Percentiles rank a stretch among this genome's conserved stretches.
Conservation (phyloP, 2,888 invertebrate species). For the Piscicola geometra region DNA sequence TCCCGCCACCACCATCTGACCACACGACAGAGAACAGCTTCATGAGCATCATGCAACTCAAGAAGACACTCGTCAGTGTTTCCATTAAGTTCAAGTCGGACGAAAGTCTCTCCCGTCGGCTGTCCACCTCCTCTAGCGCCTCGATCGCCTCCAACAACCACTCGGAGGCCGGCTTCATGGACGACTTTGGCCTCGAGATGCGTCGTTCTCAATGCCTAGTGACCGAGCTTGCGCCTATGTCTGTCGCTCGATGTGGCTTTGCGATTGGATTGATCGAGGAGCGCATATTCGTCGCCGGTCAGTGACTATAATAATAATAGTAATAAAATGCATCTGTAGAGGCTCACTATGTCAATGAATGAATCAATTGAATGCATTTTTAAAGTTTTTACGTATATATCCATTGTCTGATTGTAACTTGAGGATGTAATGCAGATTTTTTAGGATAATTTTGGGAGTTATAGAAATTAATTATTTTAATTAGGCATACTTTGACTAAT, state of each 20-base stretch:
- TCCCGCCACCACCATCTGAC: neutral
- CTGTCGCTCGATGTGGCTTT: slow-evolving; percentile 68
- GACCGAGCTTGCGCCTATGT: slow-evolving; percentile 57
- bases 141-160: neutral
- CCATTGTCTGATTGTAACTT: no score
- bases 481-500: no score
- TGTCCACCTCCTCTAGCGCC: slow-evolving; percentile 37
- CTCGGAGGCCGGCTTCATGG: neutral
- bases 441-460: no score
- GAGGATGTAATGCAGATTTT: no score
- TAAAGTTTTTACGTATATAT: slow-evolving; percentile 1
- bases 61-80: slow-evolving; percentile 63
- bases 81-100: slow-evolving; percentile 55
- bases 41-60: slow-evolving; percentile 64
- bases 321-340: no score
- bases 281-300: slow-evolving; percentile 73
- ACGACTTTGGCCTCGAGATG: neutral
- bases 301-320: slow-evolving; percentile 49
- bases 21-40: slow-evolving; percentile 49
- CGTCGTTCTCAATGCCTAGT: slow-evolving; percentile 40
- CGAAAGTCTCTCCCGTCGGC: slow-evolving; percentile 37
- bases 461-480: no score
- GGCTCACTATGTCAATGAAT: neutral
- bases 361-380: neutral
- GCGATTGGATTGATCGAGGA: slow-evolving; percentile 70